Conservation (phyloP, 2,113 vertebrate species). For the Gambusia affinis region DNA sequence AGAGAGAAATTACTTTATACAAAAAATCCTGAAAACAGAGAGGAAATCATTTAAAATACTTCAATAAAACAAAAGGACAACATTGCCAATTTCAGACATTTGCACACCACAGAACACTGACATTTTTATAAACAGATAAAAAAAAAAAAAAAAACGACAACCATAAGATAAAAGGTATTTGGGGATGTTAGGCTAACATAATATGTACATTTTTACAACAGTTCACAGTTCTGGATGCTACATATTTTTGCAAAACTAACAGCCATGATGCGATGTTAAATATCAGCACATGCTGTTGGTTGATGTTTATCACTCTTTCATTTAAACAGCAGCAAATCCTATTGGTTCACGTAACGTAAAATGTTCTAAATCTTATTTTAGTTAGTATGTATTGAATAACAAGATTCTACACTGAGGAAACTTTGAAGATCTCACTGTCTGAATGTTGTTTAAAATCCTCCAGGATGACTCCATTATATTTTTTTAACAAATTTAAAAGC, state of each 20-base stretch:
- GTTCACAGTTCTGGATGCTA: constrained; percentile 21
- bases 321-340: no score
- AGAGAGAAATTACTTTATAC: background rate
- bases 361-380: background rate
- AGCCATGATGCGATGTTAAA: background rate
- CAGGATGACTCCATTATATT: background rate
- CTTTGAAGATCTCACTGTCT: background rate
- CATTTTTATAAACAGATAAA: background rate
- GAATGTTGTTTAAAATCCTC: background rate
- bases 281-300: background rate
- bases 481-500: background rate
- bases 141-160: background rate
- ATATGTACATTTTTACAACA: constrained; percentile 8
- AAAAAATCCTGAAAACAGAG: background rate
- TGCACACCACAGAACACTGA: background rate
- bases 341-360: no score
- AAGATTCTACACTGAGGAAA: background rate
- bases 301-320: background rate
- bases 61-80: background rate
- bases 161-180: background rate
- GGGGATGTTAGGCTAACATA: background rate
- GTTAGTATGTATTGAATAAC: background rate
- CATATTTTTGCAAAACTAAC: background rate
- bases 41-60: background rate
- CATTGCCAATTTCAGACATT: background rate